Conservation (phyloP, 2,797 vertebrate genomes). For the Chelonia mydas region DNA sequence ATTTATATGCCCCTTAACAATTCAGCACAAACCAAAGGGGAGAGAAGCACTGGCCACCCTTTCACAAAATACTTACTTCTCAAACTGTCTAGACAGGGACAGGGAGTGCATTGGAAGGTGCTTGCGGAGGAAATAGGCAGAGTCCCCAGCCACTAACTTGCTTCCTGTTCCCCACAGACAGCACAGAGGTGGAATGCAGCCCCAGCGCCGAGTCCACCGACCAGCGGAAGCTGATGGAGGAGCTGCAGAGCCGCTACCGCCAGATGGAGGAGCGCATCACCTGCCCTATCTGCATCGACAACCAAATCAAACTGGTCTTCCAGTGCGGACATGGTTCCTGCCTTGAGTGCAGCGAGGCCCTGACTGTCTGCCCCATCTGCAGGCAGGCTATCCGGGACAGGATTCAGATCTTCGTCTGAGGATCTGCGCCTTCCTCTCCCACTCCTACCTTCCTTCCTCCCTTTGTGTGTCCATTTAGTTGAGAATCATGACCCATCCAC, state of each 20-base stretch:
- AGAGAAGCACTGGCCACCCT: not conserved
- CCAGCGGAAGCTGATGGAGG: conserved; percentile 96
- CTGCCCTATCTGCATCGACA: conserved; percentile 98
- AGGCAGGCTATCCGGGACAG: conserved; percentile 95
- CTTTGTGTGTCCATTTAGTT: not conserved
- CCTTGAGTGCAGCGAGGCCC: conserved; percentile 91
- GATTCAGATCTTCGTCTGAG: conserved; percentile 94
- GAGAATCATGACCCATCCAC: not conserved
- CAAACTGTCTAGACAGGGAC: not conserved
- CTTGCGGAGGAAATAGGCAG: not conserved
- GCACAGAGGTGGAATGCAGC: conserved; percentile 92
- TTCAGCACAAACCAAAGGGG: not conserved
- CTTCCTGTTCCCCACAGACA: conserved; percentile 82
- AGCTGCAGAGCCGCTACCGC: conserved; percentile 95
- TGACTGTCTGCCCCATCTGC: conserved; percentile 96
- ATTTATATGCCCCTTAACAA: not conserved
- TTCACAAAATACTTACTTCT: not conserved
- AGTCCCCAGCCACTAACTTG: not conserved
- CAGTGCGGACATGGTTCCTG: conserved; percentile 98
- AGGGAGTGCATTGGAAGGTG: not conserved
- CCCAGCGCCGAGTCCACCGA: conserved; percentile 86
- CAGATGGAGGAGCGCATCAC: conserved; percentile 99
- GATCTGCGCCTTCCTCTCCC: not conserved
- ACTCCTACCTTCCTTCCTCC: not conserved
- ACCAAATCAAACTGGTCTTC: conserved; percentile 98